These are phyloP conservation scores for Bombus ignitus DNA, from an alignment of 1,140 invertebrate genomes.

Conservation along the genomic window DNA sequence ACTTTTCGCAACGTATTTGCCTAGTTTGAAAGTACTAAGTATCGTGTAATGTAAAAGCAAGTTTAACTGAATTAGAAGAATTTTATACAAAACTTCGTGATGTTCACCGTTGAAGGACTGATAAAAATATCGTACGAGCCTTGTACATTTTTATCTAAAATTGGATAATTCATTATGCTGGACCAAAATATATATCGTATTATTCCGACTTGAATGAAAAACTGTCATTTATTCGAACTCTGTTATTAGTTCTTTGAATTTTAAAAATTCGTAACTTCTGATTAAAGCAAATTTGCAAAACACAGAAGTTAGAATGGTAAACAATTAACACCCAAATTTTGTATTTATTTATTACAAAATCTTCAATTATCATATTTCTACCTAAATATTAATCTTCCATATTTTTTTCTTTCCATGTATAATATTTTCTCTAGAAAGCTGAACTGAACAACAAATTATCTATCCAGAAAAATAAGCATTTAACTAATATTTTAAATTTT, in stretches of 20 bases:
- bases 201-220: background rate
- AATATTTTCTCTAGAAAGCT: background rate
- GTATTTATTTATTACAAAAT: background rate
- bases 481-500: background rate
- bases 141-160: background rate
- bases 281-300: background rate
- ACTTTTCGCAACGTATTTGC: background rate
- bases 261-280: background rate
- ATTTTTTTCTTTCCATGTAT: background rate
- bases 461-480: background rate
- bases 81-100: background rate
- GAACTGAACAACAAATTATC: slow-evolving; percentile 1
- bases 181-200: background rate
- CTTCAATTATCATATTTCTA: background rate
- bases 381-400: background rate
- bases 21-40: background rate
- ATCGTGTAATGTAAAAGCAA: background rate
- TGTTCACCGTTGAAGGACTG: background rate
- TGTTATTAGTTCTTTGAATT: background rate
- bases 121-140: background rate
- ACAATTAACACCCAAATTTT: background rate
- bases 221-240: background rate
- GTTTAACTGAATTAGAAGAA: background rate
- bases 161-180: background rate
- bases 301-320: background rate